Evolutionary conservation across 2,113 vertebrate species (phyloP).

Genomic region (Gopherus flavomarginatus): DNA sequence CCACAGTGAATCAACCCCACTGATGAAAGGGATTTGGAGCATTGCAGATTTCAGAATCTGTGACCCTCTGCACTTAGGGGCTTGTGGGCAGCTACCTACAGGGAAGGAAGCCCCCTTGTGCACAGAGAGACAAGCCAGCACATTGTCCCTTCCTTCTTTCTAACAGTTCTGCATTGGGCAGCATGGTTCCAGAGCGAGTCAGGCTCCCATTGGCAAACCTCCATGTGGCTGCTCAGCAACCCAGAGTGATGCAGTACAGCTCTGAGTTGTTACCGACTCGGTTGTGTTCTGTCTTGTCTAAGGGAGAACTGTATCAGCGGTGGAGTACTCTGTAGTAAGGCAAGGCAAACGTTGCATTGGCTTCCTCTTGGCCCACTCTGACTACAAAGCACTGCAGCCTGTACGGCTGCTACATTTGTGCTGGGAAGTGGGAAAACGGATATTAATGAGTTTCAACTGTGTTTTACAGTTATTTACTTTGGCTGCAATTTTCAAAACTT

Average conservation of each 20-base stretch:
- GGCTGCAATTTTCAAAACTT: neutral
- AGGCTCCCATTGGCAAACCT: neutral
- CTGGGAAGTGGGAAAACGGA: accelerated
- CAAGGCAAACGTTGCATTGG: neutral
- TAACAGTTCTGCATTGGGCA: accelerated
- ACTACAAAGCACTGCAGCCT: neutral
- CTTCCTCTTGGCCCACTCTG: neutral
- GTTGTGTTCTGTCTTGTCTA: neutral
- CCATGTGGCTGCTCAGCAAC: neutral
- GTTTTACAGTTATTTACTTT: neutral
- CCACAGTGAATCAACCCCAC: too few relatives aligned
- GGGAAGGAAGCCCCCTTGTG: neutral
- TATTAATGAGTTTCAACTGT: neutral
- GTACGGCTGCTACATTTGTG: neutral
- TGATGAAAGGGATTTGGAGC: neutral
- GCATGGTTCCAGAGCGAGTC: neutral
- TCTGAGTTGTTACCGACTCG: neutral
- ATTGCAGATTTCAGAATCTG: neutral
- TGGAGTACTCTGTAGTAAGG: neutral
- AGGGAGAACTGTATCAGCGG: neutral
- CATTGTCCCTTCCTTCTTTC: neutral
- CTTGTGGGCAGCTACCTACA: neutral
- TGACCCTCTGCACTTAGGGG: neutral
- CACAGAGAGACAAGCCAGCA: neutral
- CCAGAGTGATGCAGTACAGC: accelerated